These are phyloP conservation scores for Micropoecilia bifurca DNA, from an alignment of 2,797 vertebrate species.

Conservation along the genomic window DNA sequence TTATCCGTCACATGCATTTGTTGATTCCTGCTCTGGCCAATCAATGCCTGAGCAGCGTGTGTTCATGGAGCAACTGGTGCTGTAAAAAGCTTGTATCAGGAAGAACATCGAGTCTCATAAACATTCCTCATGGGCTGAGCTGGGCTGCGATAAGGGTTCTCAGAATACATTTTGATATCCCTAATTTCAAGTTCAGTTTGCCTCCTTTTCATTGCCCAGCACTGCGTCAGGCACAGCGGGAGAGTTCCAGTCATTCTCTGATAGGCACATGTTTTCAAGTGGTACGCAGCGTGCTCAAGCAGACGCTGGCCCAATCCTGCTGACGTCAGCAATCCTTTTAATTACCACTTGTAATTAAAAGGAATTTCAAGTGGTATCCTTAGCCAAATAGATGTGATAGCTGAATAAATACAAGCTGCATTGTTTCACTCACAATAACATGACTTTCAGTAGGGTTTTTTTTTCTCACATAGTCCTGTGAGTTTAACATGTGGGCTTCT, in stretches of 20 bases:
- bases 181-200: neutral
- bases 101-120: conserved; percentile 43
- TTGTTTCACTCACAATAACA: too few species aligned
- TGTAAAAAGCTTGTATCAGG: conserved; percentile 33
- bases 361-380: too few species aligned
- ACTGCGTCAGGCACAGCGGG: neutral
- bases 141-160: conserved; percentile 8
- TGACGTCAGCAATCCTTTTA: conserved; percentile 50
- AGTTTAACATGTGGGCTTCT: conserved; percentile 47
- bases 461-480: conserved; percentile 32
- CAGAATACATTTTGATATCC: conserved; percentile 16
- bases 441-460: too few species aligned
- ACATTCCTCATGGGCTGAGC: conserved; percentile 31
- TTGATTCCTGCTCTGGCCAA: conserved; percentile 8
- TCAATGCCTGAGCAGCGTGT: conserved; percentile 30
- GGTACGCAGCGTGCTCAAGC: conserved; percentile 4
- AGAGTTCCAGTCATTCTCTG: conserved; percentile 11
- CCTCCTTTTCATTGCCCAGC: neutral
- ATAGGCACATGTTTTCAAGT: conserved; percentile 23
- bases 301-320: conserved; percentile 19
- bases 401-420: too few species aligned
- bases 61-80: conserved; percentile 17
- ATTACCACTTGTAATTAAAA: too few species aligned
- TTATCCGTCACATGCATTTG: conserved; percentile 15
- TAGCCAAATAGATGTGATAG: too few species aligned